Base-by-base conservation (phyloP, 1,140 invertebrate genomes). In the Cephus cinctus region DNA sequence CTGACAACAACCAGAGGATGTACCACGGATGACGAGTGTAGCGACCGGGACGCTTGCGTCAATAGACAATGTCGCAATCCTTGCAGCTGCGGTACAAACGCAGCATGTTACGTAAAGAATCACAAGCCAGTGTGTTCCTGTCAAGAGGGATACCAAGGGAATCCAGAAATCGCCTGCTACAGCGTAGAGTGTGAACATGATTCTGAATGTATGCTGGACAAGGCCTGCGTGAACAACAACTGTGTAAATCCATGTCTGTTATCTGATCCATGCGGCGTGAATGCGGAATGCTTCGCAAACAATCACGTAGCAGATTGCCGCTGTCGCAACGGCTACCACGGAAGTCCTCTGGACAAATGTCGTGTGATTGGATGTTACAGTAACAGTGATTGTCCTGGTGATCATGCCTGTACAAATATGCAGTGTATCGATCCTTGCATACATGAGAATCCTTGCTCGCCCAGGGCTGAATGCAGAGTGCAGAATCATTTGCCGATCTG, bases 121-220 rank as follows among this genome's bases (percentile, higher is more conserved):
- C 92, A 95, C 57, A 83, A 89, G 22, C 88, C 92, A 1, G 84
- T 92, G 3, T 96, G 92, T 65, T 87, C 87, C 2, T 95, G 92
- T 63, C 78, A 84, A 51, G 80, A 86, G 56, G 89, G 89, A 11
- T 91, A 81, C 65, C 88, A 92, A 66, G 92, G 92, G 45, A 89
- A 94, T 74, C 91, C 92, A 1, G 87, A 92, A 50, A 81, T 86
- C 6, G 78, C 80, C 15, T 95, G 92, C 68, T 82, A 82, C 56
- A 79, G 85, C 8, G 83, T 91, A 18, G 90, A 90, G 35, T 95
- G 90, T 61, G 80, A 83, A 38, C 79, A 81, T 1, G 83, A 93
- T 64, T 85, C 85, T 1, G 89, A 94, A 67, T 95, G 92, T 62
- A 83, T 85, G 43, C 81, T 83, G 5, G 84, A 86, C 31, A 86